These are phyloP conservation scores for Pyrrhura leucotis DNA, from an alignment of 2,797 vertebrate genomes.

Conservation along the genomic window DNA sequence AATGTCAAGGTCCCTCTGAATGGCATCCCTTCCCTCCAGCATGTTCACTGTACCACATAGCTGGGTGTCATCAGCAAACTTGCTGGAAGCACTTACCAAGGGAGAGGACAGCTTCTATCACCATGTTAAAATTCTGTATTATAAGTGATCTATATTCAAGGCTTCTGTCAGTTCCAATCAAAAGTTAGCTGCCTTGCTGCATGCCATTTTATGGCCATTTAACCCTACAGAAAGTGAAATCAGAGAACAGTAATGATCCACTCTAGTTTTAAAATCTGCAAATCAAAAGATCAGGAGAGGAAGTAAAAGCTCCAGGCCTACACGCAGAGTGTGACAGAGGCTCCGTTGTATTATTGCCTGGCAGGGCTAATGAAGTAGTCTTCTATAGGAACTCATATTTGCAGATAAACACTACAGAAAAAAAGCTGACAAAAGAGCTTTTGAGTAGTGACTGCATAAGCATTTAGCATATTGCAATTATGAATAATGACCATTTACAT, in stretches of 20 bases:
- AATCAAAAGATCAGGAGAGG: background rate
- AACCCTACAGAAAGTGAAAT: background rate
- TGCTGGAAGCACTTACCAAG: background rate
- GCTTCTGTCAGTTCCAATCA: background rate
- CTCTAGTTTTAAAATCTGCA: background rate
- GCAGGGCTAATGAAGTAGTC: background rate
- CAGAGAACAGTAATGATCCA: background rate
- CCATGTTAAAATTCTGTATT: background rate
- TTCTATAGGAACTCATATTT: background rate
- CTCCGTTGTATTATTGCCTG: background rate
- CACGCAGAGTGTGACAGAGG: background rate
- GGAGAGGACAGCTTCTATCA: background rate
- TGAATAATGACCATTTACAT: background rate
- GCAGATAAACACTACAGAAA: background rate
- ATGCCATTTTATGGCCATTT: background rate
- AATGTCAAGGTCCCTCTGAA: background rate
- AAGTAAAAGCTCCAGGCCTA: background rate
- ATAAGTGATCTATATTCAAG: background rate
- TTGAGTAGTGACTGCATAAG: constrained; percentile 7
- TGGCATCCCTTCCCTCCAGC: background rate
- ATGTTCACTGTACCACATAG: background rate
- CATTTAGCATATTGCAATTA: background rate
- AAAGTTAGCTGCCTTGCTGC: background rate
- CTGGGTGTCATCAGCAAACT: background rate
- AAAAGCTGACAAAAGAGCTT: constrained; percentile 37